Conservation (phyloP, 2,797 vertebrate genomes). For the Lateolabrax maculatus region DNA sequence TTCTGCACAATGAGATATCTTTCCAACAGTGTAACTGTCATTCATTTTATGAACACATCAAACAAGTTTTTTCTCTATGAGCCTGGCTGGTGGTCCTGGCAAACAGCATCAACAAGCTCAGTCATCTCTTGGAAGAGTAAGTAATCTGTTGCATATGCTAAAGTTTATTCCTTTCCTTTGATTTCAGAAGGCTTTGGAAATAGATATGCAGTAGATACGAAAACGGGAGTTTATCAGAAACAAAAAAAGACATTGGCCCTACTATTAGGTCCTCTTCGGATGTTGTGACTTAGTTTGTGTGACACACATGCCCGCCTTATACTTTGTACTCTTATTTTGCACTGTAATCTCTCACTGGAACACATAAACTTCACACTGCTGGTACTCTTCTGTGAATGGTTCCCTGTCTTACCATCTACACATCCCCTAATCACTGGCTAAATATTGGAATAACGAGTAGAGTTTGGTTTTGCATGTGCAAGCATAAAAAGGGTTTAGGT, state of each 20-base stretch:
- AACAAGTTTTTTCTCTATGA: slow-evolving; percentile 57
- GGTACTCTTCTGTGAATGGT: slow-evolving; percentile 2
- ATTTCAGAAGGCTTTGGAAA: slow-evolving; percentile 46
- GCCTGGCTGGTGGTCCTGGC: slow-evolving; percentile 74
- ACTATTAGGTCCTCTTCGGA: slow-evolving; percentile 57
- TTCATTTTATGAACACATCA: slow-evolving; percentile 71
- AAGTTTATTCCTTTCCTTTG: slow-evolving; percentile 56
- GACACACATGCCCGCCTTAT: slow-evolving; percentile 55
- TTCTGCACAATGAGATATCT: slow-evolving; percentile 66
- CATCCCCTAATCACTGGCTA: not conserved
- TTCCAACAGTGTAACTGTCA: slow-evolving; percentile 75
- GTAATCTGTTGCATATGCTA: slow-evolving; percentile 72
- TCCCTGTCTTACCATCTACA: not conserved
- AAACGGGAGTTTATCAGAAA: slow-evolving; percentile 52
- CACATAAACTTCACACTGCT: slow-evolving; percentile 3
- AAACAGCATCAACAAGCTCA: slow-evolving; percentile 62
- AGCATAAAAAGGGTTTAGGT: slow-evolving; percentile 7
- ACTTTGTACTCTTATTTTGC: slow-evolving; percentile 42
- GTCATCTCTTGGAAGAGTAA: slow-evolving; percentile 64
- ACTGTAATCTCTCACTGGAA: slow-evolving; percentile 11
- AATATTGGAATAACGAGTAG: not conserved
- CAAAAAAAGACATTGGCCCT: slow-evolving; percentile 53
- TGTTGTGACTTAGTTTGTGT: slow-evolving; percentile 68
- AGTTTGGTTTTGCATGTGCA: not conserved
- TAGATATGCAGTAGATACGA: slow-evolving; percentile 37